phyloP scores from a whole-genome alignment of 2,113 vertebrate genomes.

The Petromus typicus region DNA sequence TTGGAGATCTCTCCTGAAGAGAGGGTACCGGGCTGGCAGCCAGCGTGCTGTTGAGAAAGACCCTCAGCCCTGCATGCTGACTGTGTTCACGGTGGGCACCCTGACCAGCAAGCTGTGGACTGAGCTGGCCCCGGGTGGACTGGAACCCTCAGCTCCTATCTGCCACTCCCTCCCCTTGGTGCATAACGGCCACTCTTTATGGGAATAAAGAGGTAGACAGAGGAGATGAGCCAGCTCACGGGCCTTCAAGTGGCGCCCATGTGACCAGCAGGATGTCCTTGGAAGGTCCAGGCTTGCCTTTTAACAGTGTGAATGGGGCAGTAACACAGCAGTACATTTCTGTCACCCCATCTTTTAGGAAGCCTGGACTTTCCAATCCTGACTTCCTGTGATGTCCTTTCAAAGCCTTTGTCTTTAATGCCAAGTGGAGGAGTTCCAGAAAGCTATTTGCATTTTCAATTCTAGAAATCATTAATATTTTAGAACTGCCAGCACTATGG shows the following conservation, averaged over 20 bases:
- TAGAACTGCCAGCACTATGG: constrained; percentile 44
- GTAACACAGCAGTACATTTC: not conserved
- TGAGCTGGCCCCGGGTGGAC: not conserved
- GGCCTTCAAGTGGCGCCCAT: not conserved
- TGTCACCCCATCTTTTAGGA: not conserved
- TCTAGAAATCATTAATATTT: constrained; percentile 78
- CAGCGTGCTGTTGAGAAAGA: not conserved
- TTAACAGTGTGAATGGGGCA: not conserved
- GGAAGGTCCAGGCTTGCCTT: not conserved
- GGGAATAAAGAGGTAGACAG: not conserved
- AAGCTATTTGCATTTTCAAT: constrained; percentile 77
- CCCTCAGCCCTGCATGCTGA: not conserved
- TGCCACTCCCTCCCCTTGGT: accelerated
- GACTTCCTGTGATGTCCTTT: constrained; percentile 29
- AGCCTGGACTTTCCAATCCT: not conserved
- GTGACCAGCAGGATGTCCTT: not conserved
- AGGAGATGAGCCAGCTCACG: not conserved
- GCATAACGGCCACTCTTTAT: not conserved
- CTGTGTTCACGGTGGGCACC: not conserved
- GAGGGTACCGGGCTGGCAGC: accelerated
- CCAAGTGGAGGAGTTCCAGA: constrained; percentile 60
- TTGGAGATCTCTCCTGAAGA: accelerated
- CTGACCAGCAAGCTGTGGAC: not conserved
- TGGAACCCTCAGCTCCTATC: not conserved
- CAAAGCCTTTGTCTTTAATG: constrained; percentile 69